phyloP scores from a whole-genome alignment of 2,888 invertebrate genomes.

The Pterostichus madidus region DNA sequence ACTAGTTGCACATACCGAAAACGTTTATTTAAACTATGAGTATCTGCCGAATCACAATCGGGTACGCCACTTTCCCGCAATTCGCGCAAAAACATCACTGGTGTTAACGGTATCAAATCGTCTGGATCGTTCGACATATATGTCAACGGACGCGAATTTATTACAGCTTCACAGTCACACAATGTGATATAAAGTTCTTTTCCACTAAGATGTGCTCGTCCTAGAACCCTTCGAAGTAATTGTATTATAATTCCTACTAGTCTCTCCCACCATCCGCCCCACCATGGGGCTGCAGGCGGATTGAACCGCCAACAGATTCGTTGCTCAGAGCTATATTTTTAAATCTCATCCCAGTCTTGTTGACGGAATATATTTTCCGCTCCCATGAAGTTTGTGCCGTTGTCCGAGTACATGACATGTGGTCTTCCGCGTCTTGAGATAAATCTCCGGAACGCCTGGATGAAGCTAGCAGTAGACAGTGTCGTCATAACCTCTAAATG shows the following conservation, averaged over 20 bases:
- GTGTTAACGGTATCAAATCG: no score
- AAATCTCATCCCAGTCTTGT: conserved; percentile 69
- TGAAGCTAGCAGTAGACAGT: conserved; percentile 70
- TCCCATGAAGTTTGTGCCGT: conserved; percentile 74
- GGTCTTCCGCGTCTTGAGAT: conserved; percentile 70
- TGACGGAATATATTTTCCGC: conserved; percentile 69
- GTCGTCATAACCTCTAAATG: conserved; percentile 73
- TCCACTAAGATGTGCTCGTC: conserved; percentile 70
- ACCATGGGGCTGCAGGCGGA: conserved; percentile 75
- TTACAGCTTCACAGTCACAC: conserved; percentile 71
- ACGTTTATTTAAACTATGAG: no score
- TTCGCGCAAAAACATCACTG: no score
- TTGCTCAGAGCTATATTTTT: conserved; percentile 60
- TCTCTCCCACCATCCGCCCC: conserved; percentile 75
- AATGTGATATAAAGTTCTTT: conserved; percentile 72
- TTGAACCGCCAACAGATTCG: conserved; percentile 72
- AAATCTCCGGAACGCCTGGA: conserved; percentile 70
- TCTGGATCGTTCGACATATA: no score
- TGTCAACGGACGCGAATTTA: no score
- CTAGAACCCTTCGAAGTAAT: conserved; percentile 72
- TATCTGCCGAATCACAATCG: no score
- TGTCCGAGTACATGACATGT: conserved; percentile 73
- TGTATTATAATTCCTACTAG: conserved; percentile 73
- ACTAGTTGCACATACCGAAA: no score
- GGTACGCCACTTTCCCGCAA: no score